Conservation (phyloP, 2,113 vertebrate genomes). For the Theristicus caerulescens region DNA sequence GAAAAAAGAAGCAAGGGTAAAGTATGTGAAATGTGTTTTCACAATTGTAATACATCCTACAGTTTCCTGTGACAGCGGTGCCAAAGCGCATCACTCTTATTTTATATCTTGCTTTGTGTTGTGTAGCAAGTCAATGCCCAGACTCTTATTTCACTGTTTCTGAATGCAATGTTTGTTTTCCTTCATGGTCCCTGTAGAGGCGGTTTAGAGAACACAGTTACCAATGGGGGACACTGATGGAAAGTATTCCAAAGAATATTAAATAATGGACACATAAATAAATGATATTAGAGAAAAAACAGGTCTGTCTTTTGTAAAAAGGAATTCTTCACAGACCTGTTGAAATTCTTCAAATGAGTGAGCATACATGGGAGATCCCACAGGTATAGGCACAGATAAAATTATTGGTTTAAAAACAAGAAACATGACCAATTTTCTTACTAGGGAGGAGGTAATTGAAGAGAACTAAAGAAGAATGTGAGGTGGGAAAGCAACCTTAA, state of each 20-base stretch:
- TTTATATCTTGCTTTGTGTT: not conserved
- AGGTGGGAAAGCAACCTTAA: fast-evolving
- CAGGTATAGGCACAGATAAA: not conserved
- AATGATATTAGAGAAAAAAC: not conserved
- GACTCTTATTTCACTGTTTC: not conserved
- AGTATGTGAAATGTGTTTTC: fast-evolving
- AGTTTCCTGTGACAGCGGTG: not conserved
- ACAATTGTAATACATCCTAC: not conserved
- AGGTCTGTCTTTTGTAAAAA: not conserved
- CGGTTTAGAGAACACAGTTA: not conserved
- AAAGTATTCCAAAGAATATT: not conserved
- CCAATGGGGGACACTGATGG: not conserved
- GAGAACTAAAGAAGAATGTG: not conserved
- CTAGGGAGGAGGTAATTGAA: fast-evolving
- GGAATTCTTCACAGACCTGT: fast-evolving
- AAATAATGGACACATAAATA: not conserved
- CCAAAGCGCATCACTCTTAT: fast-evolving
- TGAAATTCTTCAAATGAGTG: not conserved
- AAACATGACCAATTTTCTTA: not conserved
- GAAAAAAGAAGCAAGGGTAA: not conserved
- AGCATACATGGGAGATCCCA: not conserved
- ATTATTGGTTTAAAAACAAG: not conserved
- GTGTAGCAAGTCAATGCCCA: fast-evolving
- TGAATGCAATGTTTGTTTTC: not conserved
- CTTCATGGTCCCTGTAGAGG: fast-evolving